Base-by-base conservation (phyloP, 2,888 invertebrate species). In the Pecten maximus region DNA sequence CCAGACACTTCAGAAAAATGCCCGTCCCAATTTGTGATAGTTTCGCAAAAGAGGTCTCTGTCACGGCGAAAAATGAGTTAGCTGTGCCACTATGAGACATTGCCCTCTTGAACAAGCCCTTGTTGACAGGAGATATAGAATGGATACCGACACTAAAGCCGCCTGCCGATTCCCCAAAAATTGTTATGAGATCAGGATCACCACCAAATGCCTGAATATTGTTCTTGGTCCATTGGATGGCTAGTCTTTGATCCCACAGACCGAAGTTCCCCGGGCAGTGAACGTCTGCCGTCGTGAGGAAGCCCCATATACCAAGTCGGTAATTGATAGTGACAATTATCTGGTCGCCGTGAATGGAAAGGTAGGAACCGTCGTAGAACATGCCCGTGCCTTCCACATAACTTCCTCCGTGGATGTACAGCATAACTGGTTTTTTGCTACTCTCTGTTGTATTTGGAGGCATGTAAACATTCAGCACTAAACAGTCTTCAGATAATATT, bases 341-440 rank as follows among this genome's bases (percentile, higher is more conserved):
- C 15, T 35, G 74, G 28, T 74, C 74, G 28, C 74, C 74, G 15
- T 35, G 35, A 16, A 74, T 74, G 3, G 74, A 74, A 28, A 74
- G 74, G 15, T 35, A 74, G 1, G 74, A 74, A 12, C 74, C 74
- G 35, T 74, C 74, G 15, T 74, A 74, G 28, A 74, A 74, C 74
- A 74, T 74, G 2, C 74, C 74, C 0, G 74, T 74, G 74, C 74
- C 74, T 74, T 74, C 74, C 74, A 74, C 74, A 74, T 74, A 74
- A 10, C 35, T 35, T 10, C 74, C 74, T 12, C 74, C 74, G 15
- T 74, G 74, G 35, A 74, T 74, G 74, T 74, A 74, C 8, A 74
- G 35, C 74, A 74, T 74, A 28, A 74, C 74, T 10, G 74, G 74
- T 15, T 74, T 74, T 35, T 74, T 74, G 74, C 74, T 74, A 6